These are phyloP conservation scores for Dynastes grantii DNA, from an alignment of 2,888 invertebrate genomes.

Conservation along the genomic window DNA sequence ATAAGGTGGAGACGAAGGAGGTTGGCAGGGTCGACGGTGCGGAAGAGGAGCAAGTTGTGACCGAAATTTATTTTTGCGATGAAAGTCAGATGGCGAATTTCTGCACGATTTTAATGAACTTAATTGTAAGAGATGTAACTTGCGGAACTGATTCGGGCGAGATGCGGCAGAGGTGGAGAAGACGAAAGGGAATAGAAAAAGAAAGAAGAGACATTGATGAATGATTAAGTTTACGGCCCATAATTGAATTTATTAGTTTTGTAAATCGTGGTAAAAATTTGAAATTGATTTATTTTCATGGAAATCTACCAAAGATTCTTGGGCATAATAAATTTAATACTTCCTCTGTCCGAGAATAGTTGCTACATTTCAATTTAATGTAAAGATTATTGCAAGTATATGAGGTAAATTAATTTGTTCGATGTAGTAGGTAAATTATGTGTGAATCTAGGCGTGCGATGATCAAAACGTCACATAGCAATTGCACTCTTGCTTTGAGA, in stretches of 20 bases:
- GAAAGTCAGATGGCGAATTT: constrained; percentile 40
- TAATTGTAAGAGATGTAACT: constrained; percentile 48
- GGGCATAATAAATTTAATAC: constrained; percentile 14
- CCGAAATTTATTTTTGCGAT: constrained; percentile 39
- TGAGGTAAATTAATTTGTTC: no score
- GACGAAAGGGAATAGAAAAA: constrained; percentile 11
- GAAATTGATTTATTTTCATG: neutral
- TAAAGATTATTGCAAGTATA: no score
- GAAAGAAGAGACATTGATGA: constrained; percentile 40
- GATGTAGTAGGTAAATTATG: no score
- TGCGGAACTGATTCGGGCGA: constrained; percentile 39
- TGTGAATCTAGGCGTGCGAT: no score
- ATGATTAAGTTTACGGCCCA: constrained; percentile 37
- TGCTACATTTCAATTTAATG: no score
- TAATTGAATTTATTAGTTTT: constrained; percentile 47
- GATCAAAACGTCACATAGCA: no score
- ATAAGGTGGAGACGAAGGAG: constrained; percentile 13
- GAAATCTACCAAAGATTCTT: no score
- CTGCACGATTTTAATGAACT: constrained; percentile 46
- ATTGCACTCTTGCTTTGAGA: no score
- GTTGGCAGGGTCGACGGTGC: neutral
- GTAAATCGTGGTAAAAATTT: constrained; percentile 23
- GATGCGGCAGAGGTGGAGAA: neutral
- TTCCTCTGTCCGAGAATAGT: neutral
- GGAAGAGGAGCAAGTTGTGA: constrained; percentile 34